Evolutionary conservation across 1,140 invertebrate genomes (phyloP).

Genomic region (Saccostrea cuccullata): DNA sequence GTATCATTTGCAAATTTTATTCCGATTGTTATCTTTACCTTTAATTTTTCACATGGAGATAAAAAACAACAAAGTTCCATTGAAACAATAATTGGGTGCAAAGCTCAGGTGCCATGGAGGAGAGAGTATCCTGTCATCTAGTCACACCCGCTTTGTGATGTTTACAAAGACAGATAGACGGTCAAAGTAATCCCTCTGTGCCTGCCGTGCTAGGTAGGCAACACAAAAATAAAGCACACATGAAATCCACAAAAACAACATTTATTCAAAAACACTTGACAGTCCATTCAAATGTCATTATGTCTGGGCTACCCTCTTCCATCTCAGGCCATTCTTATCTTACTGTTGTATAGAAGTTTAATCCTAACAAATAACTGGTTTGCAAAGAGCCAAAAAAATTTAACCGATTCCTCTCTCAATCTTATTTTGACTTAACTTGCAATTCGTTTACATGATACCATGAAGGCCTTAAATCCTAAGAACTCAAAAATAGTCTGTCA

Average conservation of each 20-base stretch:
- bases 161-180: too few species aligned
- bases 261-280: slow-evolving; percentile 70
- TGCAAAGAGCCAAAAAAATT: slow-evolving; percentile 2
- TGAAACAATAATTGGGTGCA: too few species aligned
- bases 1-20: too few species aligned
- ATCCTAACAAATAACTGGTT: slow-evolving; percentile 8
- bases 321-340: slow-evolving; percentile 12
- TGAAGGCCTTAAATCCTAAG: slow-evolving; percentile 24
- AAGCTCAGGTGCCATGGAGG: too few species aligned
- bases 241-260: slow-evolving; percentile 70
- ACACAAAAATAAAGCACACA: slow-evolving; percentile 22
- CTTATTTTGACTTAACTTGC: background rate
- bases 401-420: slow-evolving; percentile 1
- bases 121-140: too few species aligned
- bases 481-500: slow-evolving; percentile 24
- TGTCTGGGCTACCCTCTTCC: slow-evolving; percentile 39
- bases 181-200: too few species aligned
- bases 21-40: too few species aligned
- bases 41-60: too few species aligned
- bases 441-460: background rate
- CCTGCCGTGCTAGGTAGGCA: too few species aligned
- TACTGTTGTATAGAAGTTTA: background rate
- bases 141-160: too few species aligned
- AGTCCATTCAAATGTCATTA: slow-evolving; percentile 52
- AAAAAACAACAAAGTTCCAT: too few species aligned